These are phyloP conservation scores for Catostylus mosaicus DNA, from an alignment of 30 jellyfish, hydroid and myxozoan genomes.

Conservation along the genomic window DNA sequence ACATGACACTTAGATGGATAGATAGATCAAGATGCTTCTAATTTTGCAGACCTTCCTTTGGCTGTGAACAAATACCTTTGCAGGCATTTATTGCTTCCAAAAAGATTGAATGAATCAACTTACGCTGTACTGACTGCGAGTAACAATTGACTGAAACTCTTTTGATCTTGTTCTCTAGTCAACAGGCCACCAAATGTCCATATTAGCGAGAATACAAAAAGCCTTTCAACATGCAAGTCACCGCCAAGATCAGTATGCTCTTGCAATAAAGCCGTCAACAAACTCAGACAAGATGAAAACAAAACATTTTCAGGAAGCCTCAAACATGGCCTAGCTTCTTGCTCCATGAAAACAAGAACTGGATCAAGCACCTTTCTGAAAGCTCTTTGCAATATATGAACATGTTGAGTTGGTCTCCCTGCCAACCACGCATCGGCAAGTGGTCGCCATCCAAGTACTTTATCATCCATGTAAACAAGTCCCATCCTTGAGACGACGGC, in stretches of 20 bases:
- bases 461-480: slow-evolving; percentile 75
- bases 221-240: slow-evolving; percentile 85
- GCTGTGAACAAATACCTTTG: no score
- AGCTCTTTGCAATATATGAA: slow-evolving; percentile 71
- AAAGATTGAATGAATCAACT: not conserved
- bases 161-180: slow-evolving; percentile 70
- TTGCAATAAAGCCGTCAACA: slow-evolving; percentile 65
- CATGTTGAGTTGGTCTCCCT: slow-evolving; percentile 68
- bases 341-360: slow-evolving; percentile 69
- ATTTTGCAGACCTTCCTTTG: no score
- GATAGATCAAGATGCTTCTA: no score
- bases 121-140: slow-evolving; percentile 83
- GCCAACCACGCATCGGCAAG: slow-evolving; percentile 93
- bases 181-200: slow-evolving; percentile 94
- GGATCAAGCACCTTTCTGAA: slow-evolving; percentile 74
- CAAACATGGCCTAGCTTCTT: slow-evolving; percentile 73
- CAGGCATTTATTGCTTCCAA: not conserved
- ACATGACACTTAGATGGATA: no score
- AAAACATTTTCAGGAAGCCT: slow-evolving; percentile 72
- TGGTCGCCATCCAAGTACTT: slow-evolving; percentile 87
- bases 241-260: slow-evolving; percentile 92
- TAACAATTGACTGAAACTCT: slow-evolving; percentile 71
- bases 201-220: slow-evolving; percentile 75
- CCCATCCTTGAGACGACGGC: slow-evolving; percentile 79
- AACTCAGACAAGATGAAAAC: slow-evolving; percentile 79